These are phyloP conservation scores for Glaucidium brasilianum DNA, from an alignment of 2,113 vertebrate species.

Conservation along the genomic window DNA sequence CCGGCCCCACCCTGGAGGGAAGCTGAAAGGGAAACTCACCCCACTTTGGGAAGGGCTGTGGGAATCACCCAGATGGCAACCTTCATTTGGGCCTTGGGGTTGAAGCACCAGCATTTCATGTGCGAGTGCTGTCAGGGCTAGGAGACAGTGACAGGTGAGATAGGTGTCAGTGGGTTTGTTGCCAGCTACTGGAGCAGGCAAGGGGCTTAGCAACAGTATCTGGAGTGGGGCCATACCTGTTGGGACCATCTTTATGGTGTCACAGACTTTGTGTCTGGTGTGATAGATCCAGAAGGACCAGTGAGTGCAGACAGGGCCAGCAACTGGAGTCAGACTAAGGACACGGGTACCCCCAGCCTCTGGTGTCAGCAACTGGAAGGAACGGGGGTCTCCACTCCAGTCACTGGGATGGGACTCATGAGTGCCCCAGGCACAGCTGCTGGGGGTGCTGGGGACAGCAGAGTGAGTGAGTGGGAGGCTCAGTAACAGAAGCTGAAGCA, in stretches of 20 bases:
- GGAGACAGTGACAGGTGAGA: background rate
- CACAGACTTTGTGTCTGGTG: background rate
- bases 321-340: background rate
- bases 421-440: background rate
- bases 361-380: background rate
- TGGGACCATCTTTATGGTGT: background rate
- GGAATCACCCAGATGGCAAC: too few species aligned
- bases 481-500: too few species aligned
- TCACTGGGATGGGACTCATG: background rate
- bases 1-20: too few species aligned
- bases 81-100: too few species aligned
- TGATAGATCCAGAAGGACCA: background rate
- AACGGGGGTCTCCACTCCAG: background rate
- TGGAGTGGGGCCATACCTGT: background rate
- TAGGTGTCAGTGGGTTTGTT: background rate
- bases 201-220: background rate
- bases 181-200: background rate
- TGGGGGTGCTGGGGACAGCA: background rate
- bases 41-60: too few species aligned
- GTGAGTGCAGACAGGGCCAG: background rate
- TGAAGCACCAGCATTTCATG: too few species aligned
- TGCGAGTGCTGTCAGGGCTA: background rate
- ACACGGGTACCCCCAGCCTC: too few species aligned
- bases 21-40: too few species aligned
- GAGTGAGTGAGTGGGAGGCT: background rate